Evolutionary conservation across 2,113 vertebrate species (phyloP), one percentile per base, ranked within the genome.

Genomic region (Micronisus gabar): DNA sequence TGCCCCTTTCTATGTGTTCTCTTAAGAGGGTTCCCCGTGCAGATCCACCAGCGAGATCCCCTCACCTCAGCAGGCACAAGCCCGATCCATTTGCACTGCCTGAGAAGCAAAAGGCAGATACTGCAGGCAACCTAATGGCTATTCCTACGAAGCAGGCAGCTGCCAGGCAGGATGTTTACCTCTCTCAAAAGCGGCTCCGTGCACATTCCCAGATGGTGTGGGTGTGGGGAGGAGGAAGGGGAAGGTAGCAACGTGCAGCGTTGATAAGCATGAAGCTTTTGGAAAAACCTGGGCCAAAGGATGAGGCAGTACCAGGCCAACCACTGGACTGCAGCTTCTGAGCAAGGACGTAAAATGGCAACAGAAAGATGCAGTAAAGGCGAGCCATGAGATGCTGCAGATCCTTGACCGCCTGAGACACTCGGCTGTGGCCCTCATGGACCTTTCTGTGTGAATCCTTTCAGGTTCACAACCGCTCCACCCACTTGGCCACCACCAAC

Each of bases 401-500:
- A 74, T 48, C 59, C 30, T 22, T 8, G 2, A 21, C 25, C 0
- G 0, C 32, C 40, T 34, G 34, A 70, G 38, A 62, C 30, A 48
- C 16, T n/a, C 7, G 1, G 55, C 25, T 41, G 30, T 25, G n/a
- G 41, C 16, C 13, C 25, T 79, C 32, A 7, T 2, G 10, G 38
- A 62, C 58, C 26, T 32, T 81, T 78, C 50, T 4, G 1, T 3
- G 12, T 10, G 27, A 95, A 55, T 58, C 8, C 48, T 56, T 58
- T 52, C 1, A 0, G 41, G 40, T 22, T 96, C 11, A 45, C 15
- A 55, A 17, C 0, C 4, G 19, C 18, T 81, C 25, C 11, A 76
- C 10, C 4, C 0, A 1, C 32, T 61, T 0, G 1, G 38, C n/a
- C 53, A 53, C 47, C 53, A 78, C 1, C 34, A 90, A 47, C 13